Evolutionary conservation across 2,797 vertebrate species (phyloP).

Genomic region (Xiphorhynchus erythropygius): DNA sequence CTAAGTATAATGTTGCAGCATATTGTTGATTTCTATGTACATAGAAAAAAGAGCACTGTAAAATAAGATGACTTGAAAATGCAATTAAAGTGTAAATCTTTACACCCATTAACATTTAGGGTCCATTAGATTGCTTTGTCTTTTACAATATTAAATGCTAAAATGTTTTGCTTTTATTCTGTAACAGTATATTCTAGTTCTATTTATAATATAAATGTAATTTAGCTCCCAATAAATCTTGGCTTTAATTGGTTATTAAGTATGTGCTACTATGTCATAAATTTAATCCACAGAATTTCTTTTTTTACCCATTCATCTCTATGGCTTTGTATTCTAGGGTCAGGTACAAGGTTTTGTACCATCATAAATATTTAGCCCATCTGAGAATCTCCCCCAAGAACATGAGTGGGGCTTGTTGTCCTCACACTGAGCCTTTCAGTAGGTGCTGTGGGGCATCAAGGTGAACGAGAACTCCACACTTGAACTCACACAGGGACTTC

Average conservation of each 20-base stretch:
- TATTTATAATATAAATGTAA: slow-evolving; percentile 67
- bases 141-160: slow-evolving; percentile 69
- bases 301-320: neutral
- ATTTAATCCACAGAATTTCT: neutral
- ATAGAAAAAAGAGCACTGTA: slow-evolving; percentile 62
- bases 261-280: slow-evolving; percentile 38
- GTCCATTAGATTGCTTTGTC: slow-evolving; percentile 74
- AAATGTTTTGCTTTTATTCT: slow-evolving; percentile 61
- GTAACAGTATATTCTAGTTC: slow-evolving; percentile 53
- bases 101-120: slow-evolving; percentile 72
- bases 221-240: slow-evolving; percentile 69
- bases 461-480: fast-evolving
- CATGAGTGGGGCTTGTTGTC: fast-evolving
- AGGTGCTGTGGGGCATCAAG: fast-evolving
- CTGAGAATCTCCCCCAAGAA: neutral
- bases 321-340: neutral
- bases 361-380: neutral
- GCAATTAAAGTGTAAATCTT: slow-evolving; percentile 77
- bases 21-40: slow-evolving; percentile 60
- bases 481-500: neutral
- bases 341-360: neutral
- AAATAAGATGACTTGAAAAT: slow-evolving; percentile 65
- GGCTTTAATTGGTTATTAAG: slow-evolving; percentile 75
- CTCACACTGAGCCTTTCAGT: neutral
- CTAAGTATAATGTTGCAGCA: slow-evolving; percentile 54